Evolutionary conservation across 2,797 vertebrate genomes (phyloP).

Genomic region (Hafferia zeledoni): DNA sequence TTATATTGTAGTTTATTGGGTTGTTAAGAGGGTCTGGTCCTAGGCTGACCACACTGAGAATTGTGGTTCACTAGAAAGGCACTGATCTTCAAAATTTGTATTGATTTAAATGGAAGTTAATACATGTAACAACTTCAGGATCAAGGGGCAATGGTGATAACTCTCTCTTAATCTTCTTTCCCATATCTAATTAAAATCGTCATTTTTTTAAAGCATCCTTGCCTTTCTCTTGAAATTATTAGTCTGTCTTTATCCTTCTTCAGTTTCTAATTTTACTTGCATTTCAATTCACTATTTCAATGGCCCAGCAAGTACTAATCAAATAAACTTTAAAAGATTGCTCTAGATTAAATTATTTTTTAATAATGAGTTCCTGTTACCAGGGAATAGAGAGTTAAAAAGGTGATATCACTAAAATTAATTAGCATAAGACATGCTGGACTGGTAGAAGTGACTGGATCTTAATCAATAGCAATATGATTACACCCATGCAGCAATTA

Average conservation of each 20-base stretch:
- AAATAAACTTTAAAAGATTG: constrained; percentile 70
- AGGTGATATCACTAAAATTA: constrained; percentile 81
- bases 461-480: constrained; percentile 97
- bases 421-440: constrained; percentile 88
- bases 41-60: background rate
- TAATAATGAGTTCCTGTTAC: constrained; percentile 79
- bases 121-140: background rate
- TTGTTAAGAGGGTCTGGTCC: background rate
- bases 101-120: background rate
- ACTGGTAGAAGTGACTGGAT: constrained; percentile 86
- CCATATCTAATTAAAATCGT: background rate
- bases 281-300: constrained; percentile 48
- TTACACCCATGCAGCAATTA: constrained; percentile 90
- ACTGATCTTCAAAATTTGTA: background rate
- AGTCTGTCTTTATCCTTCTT: background rate
- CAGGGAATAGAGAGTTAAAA: constrained; percentile 83
- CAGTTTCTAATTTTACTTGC: constrained; percentile 24
- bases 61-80: background rate
- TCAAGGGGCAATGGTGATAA: background rate
- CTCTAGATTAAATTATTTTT: constrained; percentile 79
- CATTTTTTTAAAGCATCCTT: background rate
- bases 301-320: constrained; percentile 53
- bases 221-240: background rate
- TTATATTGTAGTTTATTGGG: background rate
- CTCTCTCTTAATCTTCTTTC: constrained; percentile 15